These are phyloP conservation scores for Therioaphis trifolii DNA, from an alignment of 2,888 invertebrate genomes.

Conservation along the genomic window DNA sequence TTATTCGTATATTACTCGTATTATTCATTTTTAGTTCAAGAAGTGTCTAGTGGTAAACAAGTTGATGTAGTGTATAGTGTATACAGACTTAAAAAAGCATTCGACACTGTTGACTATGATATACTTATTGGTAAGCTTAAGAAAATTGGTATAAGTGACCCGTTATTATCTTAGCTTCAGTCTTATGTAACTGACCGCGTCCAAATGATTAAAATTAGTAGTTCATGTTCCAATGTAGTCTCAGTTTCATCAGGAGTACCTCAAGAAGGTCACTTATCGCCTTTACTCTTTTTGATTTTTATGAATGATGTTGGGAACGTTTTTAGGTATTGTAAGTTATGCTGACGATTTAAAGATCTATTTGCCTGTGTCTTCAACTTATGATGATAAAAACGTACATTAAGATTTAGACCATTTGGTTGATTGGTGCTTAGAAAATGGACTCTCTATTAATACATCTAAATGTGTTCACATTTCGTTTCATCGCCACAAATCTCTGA, in stretches of 20 bases:
- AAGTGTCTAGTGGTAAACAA: background rate
- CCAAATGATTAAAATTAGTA: background rate
- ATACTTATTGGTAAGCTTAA: background rate
- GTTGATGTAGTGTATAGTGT: background rate
- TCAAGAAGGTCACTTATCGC: background rate
- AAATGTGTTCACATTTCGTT: background rate
- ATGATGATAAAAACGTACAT: background rate
- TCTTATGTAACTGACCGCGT: background rate
- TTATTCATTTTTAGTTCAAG: too few species aligned
- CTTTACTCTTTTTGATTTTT: background rate
- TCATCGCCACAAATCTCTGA: background rate
- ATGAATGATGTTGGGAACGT: background rate
- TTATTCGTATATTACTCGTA: too few species aligned
- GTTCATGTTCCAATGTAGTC: too few species aligned
- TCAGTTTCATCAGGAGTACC: too few species aligned
- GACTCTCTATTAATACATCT: background rate
- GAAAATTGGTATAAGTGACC: background rate
- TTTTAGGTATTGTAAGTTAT: background rate
- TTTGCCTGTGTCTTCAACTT: background rate
- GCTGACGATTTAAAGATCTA: background rate
- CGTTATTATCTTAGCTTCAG: background rate
- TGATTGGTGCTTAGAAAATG: background rate
- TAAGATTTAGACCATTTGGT: background rate
- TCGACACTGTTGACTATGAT: background rate
- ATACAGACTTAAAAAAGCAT: background rate